These are phyloP conservation scores for Drosophila acutilabella DNA, from an alignment of 2,888 invertebrate species.

Conservation along the genomic window DNA sequence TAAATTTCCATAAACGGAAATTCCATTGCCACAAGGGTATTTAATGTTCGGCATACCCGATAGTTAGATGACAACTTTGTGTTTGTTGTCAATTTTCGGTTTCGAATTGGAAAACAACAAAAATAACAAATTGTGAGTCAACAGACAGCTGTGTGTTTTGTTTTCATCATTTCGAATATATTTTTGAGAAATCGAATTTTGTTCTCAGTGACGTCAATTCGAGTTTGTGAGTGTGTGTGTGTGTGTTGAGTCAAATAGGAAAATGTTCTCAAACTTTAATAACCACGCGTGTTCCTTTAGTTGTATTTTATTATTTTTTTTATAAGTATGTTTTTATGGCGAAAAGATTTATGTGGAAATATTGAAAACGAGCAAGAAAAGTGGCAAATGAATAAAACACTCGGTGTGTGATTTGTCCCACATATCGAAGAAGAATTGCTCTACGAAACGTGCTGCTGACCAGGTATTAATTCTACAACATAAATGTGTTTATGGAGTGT, in stretches of 20 bases:
- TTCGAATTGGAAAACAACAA: slow-evolving; percentile 8
- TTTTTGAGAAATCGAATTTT: slow-evolving; percentile 26
- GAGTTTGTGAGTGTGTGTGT: neutral
- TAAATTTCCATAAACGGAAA: too few relatives aligned
- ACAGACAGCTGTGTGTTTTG: slow-evolving; percentile 25
- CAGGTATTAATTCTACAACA: neutral
- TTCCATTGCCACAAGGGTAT: neutral
- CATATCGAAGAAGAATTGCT: neutral
- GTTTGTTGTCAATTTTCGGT: neutral
- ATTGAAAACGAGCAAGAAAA: slow-evolving; percentile 5
- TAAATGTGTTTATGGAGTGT: slow-evolving; percentile 14
- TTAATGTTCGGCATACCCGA: neutral
- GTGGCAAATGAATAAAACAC: neutral
- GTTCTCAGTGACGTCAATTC: slow-evolving; percentile 43
- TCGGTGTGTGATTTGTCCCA: neutral
- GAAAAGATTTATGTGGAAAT: slow-evolving; percentile 29
- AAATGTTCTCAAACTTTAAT: slow-evolving; percentile 18
- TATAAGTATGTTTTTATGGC: slow-evolving; percentile 8
- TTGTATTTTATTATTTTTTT: neutral
- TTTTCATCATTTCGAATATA: slow-evolving; percentile 13
- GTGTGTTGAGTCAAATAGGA: slow-evolving; percentile 4
- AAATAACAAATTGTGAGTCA: slow-evolving; percentile 29
- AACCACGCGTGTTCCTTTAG: slow-evolving; percentile 28
- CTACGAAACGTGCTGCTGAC: slow-evolving; percentile 29
- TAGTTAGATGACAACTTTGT: neutral